phyloP scores from a whole-genome alignment of 2,888 invertebrate genomes.

The Caenorhabditis macrosperma region DNA sequence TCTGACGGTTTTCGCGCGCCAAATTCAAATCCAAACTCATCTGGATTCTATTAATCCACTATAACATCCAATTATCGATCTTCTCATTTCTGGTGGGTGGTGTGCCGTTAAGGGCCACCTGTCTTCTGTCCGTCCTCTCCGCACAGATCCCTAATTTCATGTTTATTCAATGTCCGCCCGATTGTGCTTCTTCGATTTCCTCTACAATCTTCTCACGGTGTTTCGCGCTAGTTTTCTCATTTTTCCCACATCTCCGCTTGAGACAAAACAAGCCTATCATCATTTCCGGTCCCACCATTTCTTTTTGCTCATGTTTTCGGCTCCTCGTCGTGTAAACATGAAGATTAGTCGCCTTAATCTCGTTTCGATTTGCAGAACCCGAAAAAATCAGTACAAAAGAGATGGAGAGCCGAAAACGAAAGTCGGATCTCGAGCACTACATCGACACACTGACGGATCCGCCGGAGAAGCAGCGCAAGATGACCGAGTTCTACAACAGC shows the following conservation, averaged over 20 bases:
- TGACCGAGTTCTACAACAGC: slow-evolving; percentile 73
- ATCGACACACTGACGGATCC: slow-evolving; percentile 69
- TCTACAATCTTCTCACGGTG: neutral
- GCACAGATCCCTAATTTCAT: neutral
- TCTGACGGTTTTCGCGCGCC: neutral
- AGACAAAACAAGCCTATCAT: too few relatives aligned
- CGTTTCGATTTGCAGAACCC: neutral
- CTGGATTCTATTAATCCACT: too few relatives aligned
- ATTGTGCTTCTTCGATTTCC: neutral
- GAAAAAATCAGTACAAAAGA: too few relatives aligned
- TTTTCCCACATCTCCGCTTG: too few relatives aligned
- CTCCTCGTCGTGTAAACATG: too few relatives aligned
- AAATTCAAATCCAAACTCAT: neutral
- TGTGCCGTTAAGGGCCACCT: too few relatives aligned
- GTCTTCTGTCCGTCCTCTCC: neutral
- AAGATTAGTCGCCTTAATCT: too few relatives aligned
- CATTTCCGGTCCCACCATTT: too few relatives aligned
- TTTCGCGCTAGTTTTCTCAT: neutral
- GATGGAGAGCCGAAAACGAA: slow-evolving; percentile 73
- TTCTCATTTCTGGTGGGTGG: neutral
- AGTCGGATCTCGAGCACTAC: slow-evolving; percentile 72
- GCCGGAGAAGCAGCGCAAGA: slow-evolving; percentile 83
- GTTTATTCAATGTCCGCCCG: slow-evolving; percentile 22
- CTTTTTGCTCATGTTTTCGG: too few relatives aligned
- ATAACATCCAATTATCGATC: too few relatives aligned